phyloP scores from a whole-genome alignment of 2,797 vertebrate species.

The Lacerta agilis region DNA sequence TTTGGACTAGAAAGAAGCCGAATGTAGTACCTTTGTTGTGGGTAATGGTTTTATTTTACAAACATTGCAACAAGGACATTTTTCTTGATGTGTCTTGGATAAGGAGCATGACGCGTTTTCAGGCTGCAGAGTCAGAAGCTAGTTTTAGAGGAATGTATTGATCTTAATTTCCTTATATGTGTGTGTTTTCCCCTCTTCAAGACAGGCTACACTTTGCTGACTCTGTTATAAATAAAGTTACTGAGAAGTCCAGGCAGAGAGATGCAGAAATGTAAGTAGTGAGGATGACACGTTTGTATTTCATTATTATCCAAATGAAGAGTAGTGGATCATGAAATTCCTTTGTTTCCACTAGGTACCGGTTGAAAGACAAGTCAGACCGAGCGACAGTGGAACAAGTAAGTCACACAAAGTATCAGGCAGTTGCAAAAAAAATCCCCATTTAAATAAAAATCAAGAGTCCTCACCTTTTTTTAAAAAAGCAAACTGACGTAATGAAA shows the following conservation, averaged over 20 bases:
- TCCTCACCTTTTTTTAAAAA: not conserved
- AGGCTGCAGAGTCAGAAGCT: not conserved
- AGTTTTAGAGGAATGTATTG: not conserved
- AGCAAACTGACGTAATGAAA: no score
- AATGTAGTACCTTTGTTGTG: not conserved
- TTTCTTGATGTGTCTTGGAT: not conserved
- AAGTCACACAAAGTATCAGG: conserved; percentile 11
- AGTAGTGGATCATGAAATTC: not conserved
- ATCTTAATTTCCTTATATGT: not conserved
- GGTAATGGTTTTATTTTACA: not conserved
- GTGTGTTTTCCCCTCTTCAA: conserved; percentile 64
- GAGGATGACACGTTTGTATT: not conserved
- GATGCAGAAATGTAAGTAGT: conserved; percentile 89
- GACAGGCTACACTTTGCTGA: conserved; percentile 89
- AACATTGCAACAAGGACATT: not conserved
- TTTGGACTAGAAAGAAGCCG: not conserved
- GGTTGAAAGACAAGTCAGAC: conserved; percentile 96
- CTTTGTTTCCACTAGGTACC: conserved; percentile 80
- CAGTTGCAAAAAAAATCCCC: not conserved
- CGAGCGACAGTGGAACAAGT: conserved; percentile 97
- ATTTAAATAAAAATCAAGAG: conserved; percentile 15
- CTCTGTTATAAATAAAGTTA: conserved; percentile 92
- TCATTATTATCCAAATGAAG: not conserved
- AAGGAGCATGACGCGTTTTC: fast-evolving
- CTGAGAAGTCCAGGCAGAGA: conserved; percentile 87